Base-by-base conservation (phyloP, 2,888 invertebrate species). In the Eupithecia pulchellata region DNA sequence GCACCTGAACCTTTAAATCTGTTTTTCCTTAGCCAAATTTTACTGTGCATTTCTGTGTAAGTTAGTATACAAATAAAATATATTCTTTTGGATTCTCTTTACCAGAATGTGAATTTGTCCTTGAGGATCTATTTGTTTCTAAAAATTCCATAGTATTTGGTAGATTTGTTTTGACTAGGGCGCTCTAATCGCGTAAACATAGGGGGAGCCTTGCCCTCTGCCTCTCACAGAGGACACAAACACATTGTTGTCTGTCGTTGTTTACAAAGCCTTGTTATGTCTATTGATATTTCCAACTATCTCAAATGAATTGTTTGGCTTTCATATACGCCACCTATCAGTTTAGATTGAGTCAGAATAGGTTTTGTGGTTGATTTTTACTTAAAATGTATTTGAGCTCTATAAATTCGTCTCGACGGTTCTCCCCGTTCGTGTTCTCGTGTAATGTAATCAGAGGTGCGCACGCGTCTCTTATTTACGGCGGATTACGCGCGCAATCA, bases 401-500 rank as follows among this genome's bases (percentile, higher is more conserved):
- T 8, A 60, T 55, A 72, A 77, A 76, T 68, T 78, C 88, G 79
- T 79, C 88, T 91, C 90, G 34, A 82, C 75, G 72, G 77, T 71
- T 82, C 69, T 81, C 82, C 62, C 65, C 83, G 86, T 89, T 81
- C 89, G 79, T 81, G 85, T 81, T 64, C 78, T 71, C 75, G 83
- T 72, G 84, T 89, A 90, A 89, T 89, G 88, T 89, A 90, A 92
- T 92, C 93, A 92, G 86, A 82, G 80, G 78, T 80, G 89, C 87
- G 89, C 72, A 72, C 89, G 91, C 89, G 89, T 82, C 85, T 84
- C 89, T 91, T 91, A 93, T 93, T 91, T 92, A 93, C 91, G 89
- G 88, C 89, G 91, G 92, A 91, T 93, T 93, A 92, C 89, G 89
- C 88, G 85, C 84, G 83, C 90, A 92, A 90, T 92, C 91, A 90